Evolutionary conservation across 1,140 invertebrate species (phyloP).

Genomic region (Psilanteris sp.): DNA sequence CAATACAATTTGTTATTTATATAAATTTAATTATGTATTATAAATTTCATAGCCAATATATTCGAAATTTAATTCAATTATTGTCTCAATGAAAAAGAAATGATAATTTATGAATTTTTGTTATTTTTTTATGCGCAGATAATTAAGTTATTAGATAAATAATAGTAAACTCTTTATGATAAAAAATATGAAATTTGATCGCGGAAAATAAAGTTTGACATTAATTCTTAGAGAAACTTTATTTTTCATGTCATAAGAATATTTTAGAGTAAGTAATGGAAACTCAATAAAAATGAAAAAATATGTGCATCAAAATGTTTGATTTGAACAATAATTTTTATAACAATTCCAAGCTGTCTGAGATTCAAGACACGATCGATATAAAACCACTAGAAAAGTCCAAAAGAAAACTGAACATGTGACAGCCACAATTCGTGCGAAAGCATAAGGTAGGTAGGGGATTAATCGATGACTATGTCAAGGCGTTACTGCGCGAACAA

Average conservation of each 20-base stretch:
- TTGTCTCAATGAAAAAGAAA: too few relatives aligned
- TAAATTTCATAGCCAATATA: too few relatives aligned
- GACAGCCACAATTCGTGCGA: constrained; percentile 54
- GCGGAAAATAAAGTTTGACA: too few relatives aligned
- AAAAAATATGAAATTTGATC: too few relatives aligned
- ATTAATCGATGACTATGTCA: constrained; percentile 65
- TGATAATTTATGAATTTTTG: too few relatives aligned
- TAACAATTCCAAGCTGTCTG: constrained; percentile 21
- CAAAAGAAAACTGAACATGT: constrained; percentile 58
- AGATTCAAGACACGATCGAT: constrained; percentile 33
- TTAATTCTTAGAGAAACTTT: too few relatives aligned
- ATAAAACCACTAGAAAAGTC: constrained; percentile 54
- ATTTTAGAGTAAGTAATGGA: constrained; percentile 21
- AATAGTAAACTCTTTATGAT: too few relatives aligned
- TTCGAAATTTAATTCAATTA: too few relatives aligned
- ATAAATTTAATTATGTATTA: too few relatives aligned
- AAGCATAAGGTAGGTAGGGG: constrained; percentile 44
- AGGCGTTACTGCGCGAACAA: constrained; percentile 54
- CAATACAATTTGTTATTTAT: too few relatives aligned
- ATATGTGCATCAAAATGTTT: constrained; percentile 36
- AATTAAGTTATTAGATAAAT: too few relatives aligned
- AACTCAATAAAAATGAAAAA: constrained; percentile 21
- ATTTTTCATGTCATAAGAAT: constrained; percentile 20
- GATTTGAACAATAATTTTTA: constrained; percentile 48
- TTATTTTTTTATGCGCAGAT: too few relatives aligned